Evolutionary conservation across 2,888 invertebrate species (phyloP).

Genomic region (Folsomia candida): DNA sequence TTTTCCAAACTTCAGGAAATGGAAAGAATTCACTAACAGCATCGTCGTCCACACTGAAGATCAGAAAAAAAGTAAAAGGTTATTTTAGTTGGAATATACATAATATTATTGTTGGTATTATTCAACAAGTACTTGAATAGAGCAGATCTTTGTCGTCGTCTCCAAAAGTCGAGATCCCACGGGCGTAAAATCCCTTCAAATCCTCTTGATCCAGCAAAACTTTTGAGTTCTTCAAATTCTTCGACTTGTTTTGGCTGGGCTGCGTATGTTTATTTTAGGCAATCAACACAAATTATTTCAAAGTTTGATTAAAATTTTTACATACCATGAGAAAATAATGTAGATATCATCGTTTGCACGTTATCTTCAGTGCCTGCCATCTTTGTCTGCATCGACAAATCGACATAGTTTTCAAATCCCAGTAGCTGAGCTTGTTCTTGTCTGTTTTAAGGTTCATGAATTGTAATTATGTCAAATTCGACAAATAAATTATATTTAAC

Average conservation of each 20-base stretch:
- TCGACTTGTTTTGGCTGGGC: slow-evolving; percentile 72
- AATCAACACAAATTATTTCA: slow-evolving; percentile 8
- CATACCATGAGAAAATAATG: slow-evolving; percentile 40
- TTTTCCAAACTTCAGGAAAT: slow-evolving; percentile 72
- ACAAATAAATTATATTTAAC: background rate
- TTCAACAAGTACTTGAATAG: slow-evolving; percentile 59
- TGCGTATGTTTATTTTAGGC: slow-evolving; percentile 42
- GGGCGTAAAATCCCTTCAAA: slow-evolving; percentile 66
- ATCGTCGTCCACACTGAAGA: slow-evolving; percentile 65
- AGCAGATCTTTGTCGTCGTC: slow-evolving; percentile 62
- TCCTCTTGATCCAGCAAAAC: slow-evolving; percentile 72
- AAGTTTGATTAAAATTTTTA: background rate
- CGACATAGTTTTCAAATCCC: slow-evolving; percentile 74
- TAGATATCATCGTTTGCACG: slow-evolving; percentile 66
- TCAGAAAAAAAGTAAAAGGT: background rate
- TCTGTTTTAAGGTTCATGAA: slow-evolving; percentile 53
- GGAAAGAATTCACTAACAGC: slow-evolving; percentile 78
- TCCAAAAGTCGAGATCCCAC: slow-evolving; percentile 88
- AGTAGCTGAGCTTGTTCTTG: slow-evolving; percentile 70
- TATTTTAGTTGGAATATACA: background rate
- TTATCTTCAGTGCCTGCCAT: slow-evolving; percentile 80
- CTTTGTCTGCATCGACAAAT: slow-evolving; percentile 91
- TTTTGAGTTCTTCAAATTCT: slow-evolving; percentile 69
- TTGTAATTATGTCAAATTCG: background rate
- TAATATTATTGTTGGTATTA: background rate